These are phyloP conservation scores for Oryzias melastigma DNA, from an alignment of 2,113 vertebrate genomes.

Conservation along the genomic window DNA sequence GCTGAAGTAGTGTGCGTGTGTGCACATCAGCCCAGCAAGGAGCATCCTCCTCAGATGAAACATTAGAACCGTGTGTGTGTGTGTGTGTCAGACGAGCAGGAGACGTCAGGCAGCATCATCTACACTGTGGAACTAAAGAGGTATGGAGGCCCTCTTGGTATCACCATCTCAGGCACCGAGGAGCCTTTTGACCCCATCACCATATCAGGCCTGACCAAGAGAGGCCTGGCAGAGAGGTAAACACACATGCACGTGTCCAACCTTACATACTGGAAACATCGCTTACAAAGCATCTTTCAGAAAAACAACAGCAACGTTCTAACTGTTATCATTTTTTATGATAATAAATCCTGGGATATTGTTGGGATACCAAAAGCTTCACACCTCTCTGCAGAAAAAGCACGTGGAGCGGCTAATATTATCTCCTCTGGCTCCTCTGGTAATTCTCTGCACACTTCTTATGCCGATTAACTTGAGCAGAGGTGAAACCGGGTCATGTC, in stretches of 20 bases:
- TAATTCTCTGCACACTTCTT: no score
- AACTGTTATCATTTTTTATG: no score
- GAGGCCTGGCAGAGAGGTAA: conserved; percentile 93
- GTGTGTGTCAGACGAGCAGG: conserved; percentile 86
- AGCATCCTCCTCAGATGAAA: conserved; percentile 14
- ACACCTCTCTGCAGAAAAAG: no score
- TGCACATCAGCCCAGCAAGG: conserved; percentile 7
- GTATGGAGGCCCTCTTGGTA: conserved; percentile 92
- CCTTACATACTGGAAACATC: not conserved
- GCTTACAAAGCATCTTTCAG: not conserved
- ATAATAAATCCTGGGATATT: no score
- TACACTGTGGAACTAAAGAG: conserved; percentile 96
- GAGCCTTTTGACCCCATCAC: conserved; percentile 97
- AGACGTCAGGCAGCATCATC: conserved; percentile 92
- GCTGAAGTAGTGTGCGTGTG: conserved; percentile 8
- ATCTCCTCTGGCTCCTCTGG: no score
- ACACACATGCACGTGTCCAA: not conserved
- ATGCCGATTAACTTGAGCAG: no score
- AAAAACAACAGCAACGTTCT: not conserved
- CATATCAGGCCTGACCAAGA: conserved; percentile 92
- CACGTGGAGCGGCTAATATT: no score
- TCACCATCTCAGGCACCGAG: conserved; percentile 97
- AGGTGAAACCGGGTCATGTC: no score
- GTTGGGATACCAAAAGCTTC: no score
- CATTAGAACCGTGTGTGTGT: conserved; percentile 21